Conservation (phyloP, 1,140 invertebrate genomes). For the Nymphalis io region DNA sequence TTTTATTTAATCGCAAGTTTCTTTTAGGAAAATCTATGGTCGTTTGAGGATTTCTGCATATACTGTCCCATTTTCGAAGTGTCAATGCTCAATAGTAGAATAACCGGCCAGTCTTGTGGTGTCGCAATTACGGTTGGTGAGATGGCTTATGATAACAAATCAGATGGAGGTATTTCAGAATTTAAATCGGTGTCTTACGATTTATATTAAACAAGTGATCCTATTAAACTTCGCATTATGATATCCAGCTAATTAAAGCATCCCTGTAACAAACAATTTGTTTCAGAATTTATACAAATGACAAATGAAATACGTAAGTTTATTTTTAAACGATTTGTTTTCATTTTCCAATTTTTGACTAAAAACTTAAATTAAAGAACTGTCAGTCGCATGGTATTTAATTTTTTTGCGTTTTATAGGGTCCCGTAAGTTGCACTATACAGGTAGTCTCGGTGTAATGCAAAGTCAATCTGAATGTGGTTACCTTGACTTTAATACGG, state of each 20-base stretch:
- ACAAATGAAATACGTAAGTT: slow-evolving; percentile 55
- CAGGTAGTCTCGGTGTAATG: slow-evolving; percentile 48
- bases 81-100: slow-evolving; percentile 53
- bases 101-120: slow-evolving; percentile 48
- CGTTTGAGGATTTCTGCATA: slow-evolving; percentile 54
- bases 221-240: no score
- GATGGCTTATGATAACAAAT: slow-evolving; percentile 34
- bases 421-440: slow-evolving; percentile 59
- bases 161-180: slow-evolving; percentile 48
- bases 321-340: not conserved
- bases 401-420: not conserved
- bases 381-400: no score
- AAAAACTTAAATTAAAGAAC: no score
- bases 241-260: no score
- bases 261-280: slow-evolving; percentile 8
- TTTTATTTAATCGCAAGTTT: slow-evolving; percentile 33
- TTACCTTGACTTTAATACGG: slow-evolving; percentile 53
- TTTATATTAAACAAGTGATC: not conserved
- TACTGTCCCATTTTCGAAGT: slow-evolving; percentile 63
- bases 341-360: not conserved
- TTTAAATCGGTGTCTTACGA: not conserved
- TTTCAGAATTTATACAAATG: slow-evolving; percentile 55
- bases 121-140: slow-evolving; percentile 64
- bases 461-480: slow-evolving; percentile 47
- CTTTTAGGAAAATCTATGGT: slow-evolving; percentile 58